These are phyloP conservation scores for Megamerina dolium DNA, from an alignment of 2,888 invertebrate genomes.

Conservation along the genomic window DNA sequence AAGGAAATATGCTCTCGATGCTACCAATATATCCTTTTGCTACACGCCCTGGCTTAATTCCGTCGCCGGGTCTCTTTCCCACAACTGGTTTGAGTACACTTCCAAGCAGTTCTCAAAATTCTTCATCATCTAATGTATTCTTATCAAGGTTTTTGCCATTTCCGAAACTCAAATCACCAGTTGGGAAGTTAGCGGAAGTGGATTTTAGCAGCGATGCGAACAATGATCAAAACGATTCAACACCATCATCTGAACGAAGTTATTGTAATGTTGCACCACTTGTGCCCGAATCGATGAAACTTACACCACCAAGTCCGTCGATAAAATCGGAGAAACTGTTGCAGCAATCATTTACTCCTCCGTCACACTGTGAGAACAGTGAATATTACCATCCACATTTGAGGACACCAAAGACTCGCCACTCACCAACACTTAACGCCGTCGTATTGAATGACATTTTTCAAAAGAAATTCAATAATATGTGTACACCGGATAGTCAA, in stretches of 20 bases:
- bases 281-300: conserved; percentile 41
- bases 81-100: conserved; percentile 17
- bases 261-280: conserved; percentile 47
- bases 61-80: conserved; percentile 53
- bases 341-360: too few relatives aligned
- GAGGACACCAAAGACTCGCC: conserved; percentile 18
- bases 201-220: too few relatives aligned
- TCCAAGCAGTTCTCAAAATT: not conserved
- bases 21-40: conserved; percentile 46
- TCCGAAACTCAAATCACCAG: conserved; percentile 19
- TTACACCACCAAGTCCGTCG: conserved; percentile 17
- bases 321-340: conserved; percentile 4
- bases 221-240: not conserved
- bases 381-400: conserved; percentile 12
- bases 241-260: conserved; percentile 26
- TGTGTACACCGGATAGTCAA: conserved; percentile 17
- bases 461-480: conserved; percentile 14
- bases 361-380: too few relatives aligned
- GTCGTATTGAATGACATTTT: conserved; percentile 12
- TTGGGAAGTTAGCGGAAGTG: too few relatives aligned
- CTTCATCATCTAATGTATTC: conserved; percentile 12
- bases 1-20: conserved; percentile 36
- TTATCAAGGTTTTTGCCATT: conserved; percentile 22
- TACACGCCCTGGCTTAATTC: conserved; percentile 55
- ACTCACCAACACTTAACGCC: conserved; percentile 12